These are phyloP conservation scores for Corbicula japonica DNA, from an alignment of 2,888 invertebrate species.

Conservation along the genomic window DNA sequence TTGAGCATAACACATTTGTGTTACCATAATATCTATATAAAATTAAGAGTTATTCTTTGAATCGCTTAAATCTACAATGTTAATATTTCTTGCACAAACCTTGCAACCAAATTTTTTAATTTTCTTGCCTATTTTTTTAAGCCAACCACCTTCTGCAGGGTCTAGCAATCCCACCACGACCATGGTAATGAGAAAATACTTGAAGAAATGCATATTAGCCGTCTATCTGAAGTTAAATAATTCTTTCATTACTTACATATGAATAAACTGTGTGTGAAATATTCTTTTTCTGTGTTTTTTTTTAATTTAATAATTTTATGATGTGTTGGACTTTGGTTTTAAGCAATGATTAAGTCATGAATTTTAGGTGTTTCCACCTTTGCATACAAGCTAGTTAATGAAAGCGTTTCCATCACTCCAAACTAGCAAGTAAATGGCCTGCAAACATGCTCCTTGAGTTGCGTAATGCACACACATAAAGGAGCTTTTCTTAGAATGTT, in stretches of 20 bases:
- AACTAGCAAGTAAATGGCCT: no score
- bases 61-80: no score
- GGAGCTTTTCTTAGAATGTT: no score
- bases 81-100: background rate
- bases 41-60: no score
- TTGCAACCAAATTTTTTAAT: conserved; percentile 19
- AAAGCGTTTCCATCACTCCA: no score
- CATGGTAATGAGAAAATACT: background rate
- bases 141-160: conserved; percentile 27
- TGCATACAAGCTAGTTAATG: no score
- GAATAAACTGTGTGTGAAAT: background rate
- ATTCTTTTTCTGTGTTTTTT: background rate
- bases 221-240: background rate
- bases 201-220: conserved; percentile 24
- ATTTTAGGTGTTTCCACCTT: no score
- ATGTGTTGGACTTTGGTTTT: background rate
- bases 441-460: no score
- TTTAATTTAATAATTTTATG: background rate
- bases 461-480: no score
- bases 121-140: background rate
- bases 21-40: background rate
- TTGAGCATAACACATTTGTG: no score
- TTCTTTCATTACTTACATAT: background rate
- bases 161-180: conserved; percentile 19
- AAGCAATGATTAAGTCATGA: background rate